Evolutionary conservation across 2,113 vertebrate genomes (phyloP), one percentile per base, ranked within the genome.

Genomic region (Odocoileus hemionus): DNA sequence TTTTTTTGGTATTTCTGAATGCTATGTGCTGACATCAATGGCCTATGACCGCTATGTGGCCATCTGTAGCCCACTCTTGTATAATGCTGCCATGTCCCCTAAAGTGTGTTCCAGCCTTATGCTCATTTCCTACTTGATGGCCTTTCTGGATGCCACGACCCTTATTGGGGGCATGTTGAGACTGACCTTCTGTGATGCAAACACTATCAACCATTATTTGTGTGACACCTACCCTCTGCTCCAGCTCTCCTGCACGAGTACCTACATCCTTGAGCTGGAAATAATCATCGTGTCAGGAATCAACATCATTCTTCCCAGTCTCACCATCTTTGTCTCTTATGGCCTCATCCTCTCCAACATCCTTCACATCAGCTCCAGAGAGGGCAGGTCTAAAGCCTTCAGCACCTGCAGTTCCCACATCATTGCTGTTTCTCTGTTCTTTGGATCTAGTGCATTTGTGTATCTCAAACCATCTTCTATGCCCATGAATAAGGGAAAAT

Each of bases 1-100:
- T 50, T 97, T 96, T 28, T 97, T 95, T 50, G 13, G 50, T 9
- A 96, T 97, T 88, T 96, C 64, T 52, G 97, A 95, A 16, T 80
- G 74, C 14, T 97, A 93, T 57, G 86, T 97, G 61, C 10, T 97
- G 45, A 96, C 57, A 30, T 82, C 78, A 30, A 61, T 97, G 97
- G 89, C 61, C 15, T 96, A 78, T 54, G 89, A 96, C 23, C 19
- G 4, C 16, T 96, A 83, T 50, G 84, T 92, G n/a, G 91, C 95
- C 36, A 94, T 97, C 55, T 97, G 90, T 28, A 96, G 94, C 2
- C 91, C 97, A 79, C 82, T 97, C 3, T 15, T 86, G 6, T 94
- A 96, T 7, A 64, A 36, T 2, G 10, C 39, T 17, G 12, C 10
- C n/a, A 82, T 96, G 67, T 86, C 54, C 6, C 87, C 87, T 36